Evolutionary conservation across 1,140 invertebrate genomes (phyloP).

Genomic region (Vanessa atalanta): DNA sequence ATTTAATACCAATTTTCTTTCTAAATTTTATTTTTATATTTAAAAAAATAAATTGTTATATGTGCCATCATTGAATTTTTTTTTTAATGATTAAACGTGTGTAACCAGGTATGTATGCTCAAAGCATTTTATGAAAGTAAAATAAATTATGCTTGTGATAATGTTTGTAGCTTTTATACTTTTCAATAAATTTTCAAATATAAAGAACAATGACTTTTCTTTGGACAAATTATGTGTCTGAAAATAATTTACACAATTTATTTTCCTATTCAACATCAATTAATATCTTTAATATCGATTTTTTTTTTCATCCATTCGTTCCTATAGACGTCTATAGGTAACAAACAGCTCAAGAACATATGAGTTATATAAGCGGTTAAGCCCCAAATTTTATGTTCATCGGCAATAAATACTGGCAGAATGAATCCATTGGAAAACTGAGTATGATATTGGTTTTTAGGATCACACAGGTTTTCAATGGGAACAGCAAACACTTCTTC

Average conservation of each 20-base stretch:
- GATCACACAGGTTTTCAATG: conserved; percentile 85
- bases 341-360: conserved; percentile 60
- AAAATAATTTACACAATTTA: conserved; percentile 25
- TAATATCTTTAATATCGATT: conserved; percentile 40
- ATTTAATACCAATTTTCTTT: conserved; percentile 21
- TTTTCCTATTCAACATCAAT: conserved; percentile 17
- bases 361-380: conserved; percentile 75
- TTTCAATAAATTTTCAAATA: conserved; percentile 50
- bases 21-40: conserved; percentile 14
- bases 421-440: conserved; percentile 65
- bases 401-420: conserved; percentile 66
- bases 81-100: not conserved
- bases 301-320: conserved; percentile 66
- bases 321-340: conserved; percentile 64
- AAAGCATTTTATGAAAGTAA: conserved; percentile 18
- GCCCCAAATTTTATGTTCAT: conserved; percentile 74
- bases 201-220: conserved; percentile 30
- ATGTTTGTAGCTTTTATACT: conserved; percentile 55
- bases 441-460: conserved; percentile 76
- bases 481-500: conserved; percentile 88
- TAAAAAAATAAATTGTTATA: not conserved
- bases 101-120: not conserved
- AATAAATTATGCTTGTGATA: conserved; percentile 38
- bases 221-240: conserved; percentile 15
- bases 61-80: not conserved